phyloP scores from a whole-genome alignment of 2,888 invertebrate genomes.

The Anarsia innoxiella region DNA sequence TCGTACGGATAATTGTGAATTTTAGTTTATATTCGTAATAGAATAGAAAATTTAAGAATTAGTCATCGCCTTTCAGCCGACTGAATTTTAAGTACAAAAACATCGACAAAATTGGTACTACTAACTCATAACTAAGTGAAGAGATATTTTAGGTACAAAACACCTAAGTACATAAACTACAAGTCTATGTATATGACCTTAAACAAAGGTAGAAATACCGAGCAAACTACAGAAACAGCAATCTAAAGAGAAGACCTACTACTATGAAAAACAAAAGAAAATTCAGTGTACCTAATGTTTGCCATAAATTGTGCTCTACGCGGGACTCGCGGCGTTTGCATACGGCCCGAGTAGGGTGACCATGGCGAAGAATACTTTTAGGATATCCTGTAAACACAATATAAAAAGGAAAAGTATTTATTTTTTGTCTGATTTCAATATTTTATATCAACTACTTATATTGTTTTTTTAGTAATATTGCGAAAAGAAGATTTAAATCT shows the following conservation, averaged over 20 bases:
- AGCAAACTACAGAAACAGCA: slow-evolving; percentile 6
- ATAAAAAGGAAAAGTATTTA: no score
- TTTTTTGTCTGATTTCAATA: no score
- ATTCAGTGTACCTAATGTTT: slow-evolving; percentile 63
- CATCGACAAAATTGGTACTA: no score
- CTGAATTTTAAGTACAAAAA: no score
- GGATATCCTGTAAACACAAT: no score
- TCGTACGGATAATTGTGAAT: no score
- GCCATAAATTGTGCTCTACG: slow-evolving; percentile 68
- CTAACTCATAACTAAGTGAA: background rate
- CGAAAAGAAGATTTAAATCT: no score
- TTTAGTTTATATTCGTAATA: no score
- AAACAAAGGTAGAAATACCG: background rate
- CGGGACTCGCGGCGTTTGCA: slow-evolving; percentile 65
- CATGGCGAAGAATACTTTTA: slow-evolving; percentile 4
- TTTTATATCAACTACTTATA: no score
- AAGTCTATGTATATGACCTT: background rate
- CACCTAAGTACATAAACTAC: background rate
- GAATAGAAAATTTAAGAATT: no score
- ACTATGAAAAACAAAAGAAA: slow-evolving; percentile 66
- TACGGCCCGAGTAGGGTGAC: slow-evolving; percentile 47
- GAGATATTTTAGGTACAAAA: background rate
- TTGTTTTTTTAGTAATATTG: no score
- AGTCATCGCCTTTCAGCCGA: no score
- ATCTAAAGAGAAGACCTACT: slow-evolving; percentile 41